These are phyloP conservation scores for Osmerus eperlanus DNA, from an alignment of 2,113 vertebrate genomes.

Conservation along the genomic window DNA sequence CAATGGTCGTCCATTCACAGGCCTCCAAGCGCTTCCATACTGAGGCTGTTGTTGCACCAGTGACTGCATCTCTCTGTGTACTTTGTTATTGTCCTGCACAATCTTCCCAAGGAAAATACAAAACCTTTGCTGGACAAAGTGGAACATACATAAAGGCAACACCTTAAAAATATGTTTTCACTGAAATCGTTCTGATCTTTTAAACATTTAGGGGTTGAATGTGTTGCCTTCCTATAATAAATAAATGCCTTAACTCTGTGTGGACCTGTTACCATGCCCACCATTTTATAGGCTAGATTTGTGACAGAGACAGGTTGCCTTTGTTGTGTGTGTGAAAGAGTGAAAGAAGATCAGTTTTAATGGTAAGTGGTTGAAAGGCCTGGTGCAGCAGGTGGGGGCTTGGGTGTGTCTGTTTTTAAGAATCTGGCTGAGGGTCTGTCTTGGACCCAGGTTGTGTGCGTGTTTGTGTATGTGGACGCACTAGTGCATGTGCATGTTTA, in stretches of 20 bases:
- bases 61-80: constrained; percentile 37
- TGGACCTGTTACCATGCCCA: constrained; percentile 27
- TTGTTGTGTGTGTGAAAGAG: constrained; percentile 12
- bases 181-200: no score
- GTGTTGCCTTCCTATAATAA: background rate
- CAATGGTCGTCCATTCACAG: constrained; percentile 60
- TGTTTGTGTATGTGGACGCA: background rate
- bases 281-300: constrained; percentile 18
- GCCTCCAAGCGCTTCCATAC: constrained; percentile 16
- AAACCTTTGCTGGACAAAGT: constrained; percentile 2
- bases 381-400: constrained; percentile 2
- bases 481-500: constrained; percentile 1
- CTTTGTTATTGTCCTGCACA: constrained; percentile 41
- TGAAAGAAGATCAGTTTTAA: constrained; percentile 16
- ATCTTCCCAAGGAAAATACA: constrained; percentile 20
- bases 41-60: constrained; percentile 43
- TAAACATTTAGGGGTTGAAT: background rate
- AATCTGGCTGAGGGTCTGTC: background rate
- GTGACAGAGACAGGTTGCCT: background rate
- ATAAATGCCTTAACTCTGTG: constrained; percentile 19
- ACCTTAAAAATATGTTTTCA: background rate
- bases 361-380: constrained; percentile 13
- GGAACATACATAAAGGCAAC: constrained; percentile 12
- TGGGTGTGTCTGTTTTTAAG: background rate
- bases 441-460: background rate